These are phyloP conservation scores for Cyanocitta stelleri DNA, from an alignment of 2,113 vertebrate genomes.

Conservation along the genomic window DNA sequence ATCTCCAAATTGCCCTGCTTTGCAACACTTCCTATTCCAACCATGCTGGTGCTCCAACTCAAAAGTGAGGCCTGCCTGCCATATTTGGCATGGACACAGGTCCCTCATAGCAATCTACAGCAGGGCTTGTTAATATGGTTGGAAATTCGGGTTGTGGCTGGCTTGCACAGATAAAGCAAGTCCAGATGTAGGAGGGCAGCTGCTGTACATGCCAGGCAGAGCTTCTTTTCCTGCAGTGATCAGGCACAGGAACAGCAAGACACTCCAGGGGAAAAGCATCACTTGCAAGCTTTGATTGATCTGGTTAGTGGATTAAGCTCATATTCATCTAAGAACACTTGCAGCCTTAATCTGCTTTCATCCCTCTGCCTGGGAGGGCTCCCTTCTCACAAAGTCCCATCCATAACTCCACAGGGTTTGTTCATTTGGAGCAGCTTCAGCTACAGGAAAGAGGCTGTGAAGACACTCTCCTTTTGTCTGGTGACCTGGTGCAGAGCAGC, in stretches of 20 bases:
- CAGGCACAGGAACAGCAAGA: background rate
- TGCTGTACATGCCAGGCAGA: background rate
- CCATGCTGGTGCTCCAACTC: background rate
- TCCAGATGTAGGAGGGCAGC: background rate
- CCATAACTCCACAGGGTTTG: background rate
- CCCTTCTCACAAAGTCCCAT: background rate
- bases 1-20: background rate
- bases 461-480: accelerated
- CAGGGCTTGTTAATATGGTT: background rate
- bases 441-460: background rate
- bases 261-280: background rate
- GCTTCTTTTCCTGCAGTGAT: background rate
- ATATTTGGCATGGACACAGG: background rate
- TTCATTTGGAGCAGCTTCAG: background rate
- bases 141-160: background rate
- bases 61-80: background rate
- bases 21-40: background rate
- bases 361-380: background rate
- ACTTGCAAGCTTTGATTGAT: conserved; percentile 29
- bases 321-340: background rate
- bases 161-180: background rate
- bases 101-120: background rate
- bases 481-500: background rate
- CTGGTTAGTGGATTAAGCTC: conserved; percentile 28
- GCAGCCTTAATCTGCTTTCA: conserved; percentile 5